Conservation (phyloP, 1,140 invertebrate species). For the Saccostrea glomerata region DNA sequence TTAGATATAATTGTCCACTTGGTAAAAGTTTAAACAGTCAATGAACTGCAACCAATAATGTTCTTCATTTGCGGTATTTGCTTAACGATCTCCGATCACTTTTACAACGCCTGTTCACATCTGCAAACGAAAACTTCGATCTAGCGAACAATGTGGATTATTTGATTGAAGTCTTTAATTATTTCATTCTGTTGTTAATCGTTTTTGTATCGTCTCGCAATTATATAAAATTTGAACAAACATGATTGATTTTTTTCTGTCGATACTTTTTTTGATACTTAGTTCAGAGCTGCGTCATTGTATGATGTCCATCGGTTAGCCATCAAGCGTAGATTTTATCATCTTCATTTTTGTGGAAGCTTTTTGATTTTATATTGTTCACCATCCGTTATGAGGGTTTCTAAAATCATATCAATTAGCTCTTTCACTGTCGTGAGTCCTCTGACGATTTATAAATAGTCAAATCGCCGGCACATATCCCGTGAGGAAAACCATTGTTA, state of each 20-base stretch:
- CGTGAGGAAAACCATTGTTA: background rate
- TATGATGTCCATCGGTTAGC: background rate
- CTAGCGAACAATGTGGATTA: background rate
- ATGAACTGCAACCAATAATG: background rate
- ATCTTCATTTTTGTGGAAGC: background rate
- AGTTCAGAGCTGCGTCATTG: background rate
- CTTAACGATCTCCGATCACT: background rate
- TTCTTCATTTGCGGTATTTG: background rate
- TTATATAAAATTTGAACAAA: background rate
- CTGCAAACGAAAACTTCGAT: slow-evolving; percentile 11
- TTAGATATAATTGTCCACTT: background rate
- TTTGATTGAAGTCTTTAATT: background rate
- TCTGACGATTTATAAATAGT: background rate
- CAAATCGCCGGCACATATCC: background rate
- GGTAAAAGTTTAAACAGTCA: background rate
- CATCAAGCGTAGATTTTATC: background rate
- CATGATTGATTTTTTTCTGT: background rate
- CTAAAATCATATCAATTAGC: background rate
- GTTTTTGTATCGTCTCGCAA: background rate
- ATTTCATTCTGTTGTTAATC: background rate
- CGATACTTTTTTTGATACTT: background rate
- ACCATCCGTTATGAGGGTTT: background rate
- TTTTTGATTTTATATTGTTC: background rate
- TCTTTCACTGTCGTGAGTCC: background rate
- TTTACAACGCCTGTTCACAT: background rate